Evolutionary conservation across 2,888 invertebrate species (phyloP).

Genomic region (Cerastis rubricosa): DNA sequence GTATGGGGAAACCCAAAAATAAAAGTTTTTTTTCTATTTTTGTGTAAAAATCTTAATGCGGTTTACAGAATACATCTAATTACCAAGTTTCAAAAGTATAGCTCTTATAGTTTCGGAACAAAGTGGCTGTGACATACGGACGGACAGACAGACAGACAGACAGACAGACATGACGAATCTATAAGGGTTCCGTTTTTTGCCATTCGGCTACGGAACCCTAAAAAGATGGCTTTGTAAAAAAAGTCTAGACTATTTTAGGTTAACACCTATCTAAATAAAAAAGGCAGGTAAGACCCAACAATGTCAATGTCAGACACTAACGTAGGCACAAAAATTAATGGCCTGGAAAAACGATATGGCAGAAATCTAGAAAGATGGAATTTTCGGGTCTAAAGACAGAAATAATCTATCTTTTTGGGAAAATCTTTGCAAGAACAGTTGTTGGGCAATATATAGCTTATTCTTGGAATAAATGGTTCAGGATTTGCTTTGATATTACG

Average conservation of each 20-base stretch:
- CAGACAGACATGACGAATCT: too few relatives aligned
- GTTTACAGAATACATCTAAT: too few relatives aligned
- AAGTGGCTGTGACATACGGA: too few relatives aligned
- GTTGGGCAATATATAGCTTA: conserved; percentile 21
- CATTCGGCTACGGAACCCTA: too few relatives aligned
- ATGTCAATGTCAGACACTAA: conserved; percentile 31
- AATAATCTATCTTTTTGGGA: background rate
- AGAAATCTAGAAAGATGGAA: conserved; percentile 13
- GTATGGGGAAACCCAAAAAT: too few relatives aligned
- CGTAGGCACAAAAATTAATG: conserved; percentile 50
- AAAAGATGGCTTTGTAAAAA: background rate
- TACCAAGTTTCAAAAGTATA: too few relatives aligned
- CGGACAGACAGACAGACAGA: too few relatives aligned
- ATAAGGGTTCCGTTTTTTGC: too few relatives aligned
- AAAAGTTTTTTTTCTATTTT: too few relatives aligned
- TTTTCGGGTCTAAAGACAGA: background rate
- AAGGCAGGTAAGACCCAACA: conserved; percentile 33
- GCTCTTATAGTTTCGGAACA: too few relatives aligned
- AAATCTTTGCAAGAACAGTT: conserved; percentile 7
- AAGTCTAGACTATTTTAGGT: conserved; percentile 24
- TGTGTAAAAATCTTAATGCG: too few relatives aligned
- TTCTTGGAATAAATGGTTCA: conserved; percentile 31
- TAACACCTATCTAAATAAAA: conserved; percentile 1
- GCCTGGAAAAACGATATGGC: conserved; percentile 29
- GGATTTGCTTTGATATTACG: conserved; percentile 37